phyloP scores from a whole-genome alignment of 23 tunicate species.

The Diplosoma virens region DNA sequence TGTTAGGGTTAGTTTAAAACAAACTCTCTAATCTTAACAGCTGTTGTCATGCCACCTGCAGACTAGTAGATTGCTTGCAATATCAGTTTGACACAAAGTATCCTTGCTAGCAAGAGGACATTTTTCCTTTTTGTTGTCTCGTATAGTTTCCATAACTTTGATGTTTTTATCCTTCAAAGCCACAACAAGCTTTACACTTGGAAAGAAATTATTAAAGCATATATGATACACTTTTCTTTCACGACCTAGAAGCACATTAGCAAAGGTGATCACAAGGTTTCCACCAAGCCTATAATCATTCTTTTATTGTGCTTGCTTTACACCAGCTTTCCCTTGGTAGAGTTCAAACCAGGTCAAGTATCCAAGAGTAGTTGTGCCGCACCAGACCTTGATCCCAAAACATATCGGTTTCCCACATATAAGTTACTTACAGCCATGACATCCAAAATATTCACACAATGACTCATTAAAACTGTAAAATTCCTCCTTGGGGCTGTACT shows the following conservation, averaged over 20 bases:
- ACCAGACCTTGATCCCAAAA: neutral
- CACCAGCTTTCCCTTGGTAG: neutral
- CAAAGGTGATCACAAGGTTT: slow-evolving; percentile 12
- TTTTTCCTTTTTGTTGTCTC: slow-evolving; percentile 2
- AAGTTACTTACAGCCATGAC: slow-evolving; percentile 21
- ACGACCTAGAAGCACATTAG: neutral
- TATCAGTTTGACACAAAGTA: slow-evolving; percentile 1
- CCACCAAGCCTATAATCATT: neutral
- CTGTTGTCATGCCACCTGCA: slow-evolving; percentile 23
- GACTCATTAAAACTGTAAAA: slow-evolving; percentile 20
- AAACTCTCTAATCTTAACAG: too few species aligned
- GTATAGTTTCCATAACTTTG: neutral
- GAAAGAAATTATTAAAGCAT: slow-evolving; percentile 9
- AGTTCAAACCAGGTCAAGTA: neutral
- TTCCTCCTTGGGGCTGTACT: neutral
- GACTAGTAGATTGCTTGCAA: neutral
- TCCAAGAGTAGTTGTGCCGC: slow-evolving; percentile 18
- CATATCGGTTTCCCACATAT: neutral
- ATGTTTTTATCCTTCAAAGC: slow-evolving; percentile 2
- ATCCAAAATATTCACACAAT: slow-evolving; percentile 23
- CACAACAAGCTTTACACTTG: neutral
- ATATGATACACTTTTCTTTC: neutral
- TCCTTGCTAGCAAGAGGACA: neutral
- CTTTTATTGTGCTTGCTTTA: neutral
- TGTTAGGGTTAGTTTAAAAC: too few species aligned